Evolutionary conservation across 2,888 invertebrate genomes (phyloP), one percentile per base, ranked within the genome.

Genomic region (Cataglyphis rosenhaueri): DNA sequence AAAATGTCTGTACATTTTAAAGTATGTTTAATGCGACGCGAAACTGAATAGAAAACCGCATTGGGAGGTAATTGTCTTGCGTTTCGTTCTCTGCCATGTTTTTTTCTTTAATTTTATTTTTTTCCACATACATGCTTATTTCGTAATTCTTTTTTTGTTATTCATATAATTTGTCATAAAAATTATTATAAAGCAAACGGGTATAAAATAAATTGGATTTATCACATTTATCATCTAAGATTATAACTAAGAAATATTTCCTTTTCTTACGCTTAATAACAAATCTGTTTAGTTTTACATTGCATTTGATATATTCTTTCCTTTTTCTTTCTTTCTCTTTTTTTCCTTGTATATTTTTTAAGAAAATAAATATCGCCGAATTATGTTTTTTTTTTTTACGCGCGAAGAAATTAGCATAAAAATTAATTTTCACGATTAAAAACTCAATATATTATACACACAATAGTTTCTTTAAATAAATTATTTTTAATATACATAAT

Each of bases 151-250:
- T 25, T 25, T 57, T 64, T 64, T 32, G n/a, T 82, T 73, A 48
- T 48, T 48, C 8, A 57, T 76, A 83, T 81, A 81, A 87, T 85
- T 75, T 83, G 64, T 48, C 70, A 61, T 79, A 82, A 85, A 87
- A 87, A 89, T 89, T 85, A 88, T 88, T 88, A 86, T 87, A 83
- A 89, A 82, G 84, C 84, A 84, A 84, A 79, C 84, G 82, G 66
- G 75, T 65, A 66, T 84, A 61, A 79, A 76, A 74, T 82, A 89
- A 89, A 89, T 89, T 83, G 83, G 85, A 89, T 89, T 87, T 84
- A 89, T 85, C 83, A 83, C 86, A 89, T 88, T 86, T 84, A 88
- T 86, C 82, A 84, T 81, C 65, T 75, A 84, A 78, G 76, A 85
- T 88, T 87, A 83, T 85, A 83, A 87, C 61, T 29, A 78, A 71